A percentile compares a stretch with the other conserved stretches of the same genome.
Conservation (phyloP, 37 sponge, comb jelly and placozoan genomes). For the Eunapius fragilis region DNA sequence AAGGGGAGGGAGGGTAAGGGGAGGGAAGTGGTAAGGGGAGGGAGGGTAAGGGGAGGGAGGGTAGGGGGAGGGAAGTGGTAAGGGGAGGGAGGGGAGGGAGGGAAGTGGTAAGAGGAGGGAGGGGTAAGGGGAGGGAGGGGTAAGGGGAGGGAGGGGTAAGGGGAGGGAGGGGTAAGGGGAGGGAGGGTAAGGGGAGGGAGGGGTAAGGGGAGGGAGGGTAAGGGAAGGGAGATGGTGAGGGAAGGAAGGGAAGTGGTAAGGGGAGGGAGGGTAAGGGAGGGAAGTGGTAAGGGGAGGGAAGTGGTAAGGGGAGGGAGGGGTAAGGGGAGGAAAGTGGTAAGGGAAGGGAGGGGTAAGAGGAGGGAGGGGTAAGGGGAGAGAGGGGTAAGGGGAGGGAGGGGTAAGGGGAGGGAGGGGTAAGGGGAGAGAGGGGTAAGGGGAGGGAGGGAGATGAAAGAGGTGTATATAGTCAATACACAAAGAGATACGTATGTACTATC, state of each 20-base stretch:
- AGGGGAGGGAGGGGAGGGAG: not conserved
- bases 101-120: not conserved
- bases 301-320: not conserved
- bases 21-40: not conserved
- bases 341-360: not conserved
- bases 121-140: not conserved
- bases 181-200: not conserved
- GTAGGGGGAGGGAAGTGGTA: not conserved
- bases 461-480: not conserved
- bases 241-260: not conserved
- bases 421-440: not conserved
- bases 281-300: not conserved
- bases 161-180: not conserved
- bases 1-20: not conserved
- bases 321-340: not conserved
- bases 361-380: not conserved
- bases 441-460: not conserved
- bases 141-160: not conserved
- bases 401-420: not conserved
- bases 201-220: not conserved
- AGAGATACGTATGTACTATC: too few species aligned
- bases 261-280: not conserved
- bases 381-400: not conserved
- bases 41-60: not conserved
- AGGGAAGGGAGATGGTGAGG: not conserved